Evolutionary conservation across 2,888 invertebrate species (phyloP), one percentile per base, ranked within the genome.

Genomic region (Hypena proboscidalis): DNA sequence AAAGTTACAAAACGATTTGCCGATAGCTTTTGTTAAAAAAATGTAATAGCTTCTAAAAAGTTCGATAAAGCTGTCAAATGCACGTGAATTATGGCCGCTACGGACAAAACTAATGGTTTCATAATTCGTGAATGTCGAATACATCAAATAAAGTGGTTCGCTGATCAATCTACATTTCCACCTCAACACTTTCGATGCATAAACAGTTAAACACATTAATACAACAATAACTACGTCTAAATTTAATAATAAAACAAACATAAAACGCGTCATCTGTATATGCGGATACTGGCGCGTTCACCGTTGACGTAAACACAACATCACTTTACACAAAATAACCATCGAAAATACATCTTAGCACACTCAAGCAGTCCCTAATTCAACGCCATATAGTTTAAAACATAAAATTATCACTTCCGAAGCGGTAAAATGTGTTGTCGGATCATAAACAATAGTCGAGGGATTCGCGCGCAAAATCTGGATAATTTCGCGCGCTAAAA

Each of bases 401-500:
- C 51, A 44, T 58, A 64, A 58, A 67, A 64, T 61, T 56, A 65
- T 62, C 50, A 70, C 70, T 68, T 74, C 42, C 41, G 49, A 34
- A 44, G 55, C 55, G 38, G 45, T 47, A 52, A 66, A 68, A 57
- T 51, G 57, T 70, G 59, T 49, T 68, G 76, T 70, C 62, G 70
- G 74, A 50, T 68, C 60, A 72, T 82, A 84, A 82, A 85, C 85
- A 80, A 70, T 55, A 64, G 58, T 55, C 52, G 65, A 64, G 53
- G 62, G 69, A 71, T 73, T 70, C 55, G 77, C 77, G 74, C 74
- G 80, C 78, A 76, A 83, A 83, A 83, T 86, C 86, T 87, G 87
- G 85, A 83, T 85, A 83, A 85, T 84, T 87, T 87, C 86, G 77
- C 81, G 81, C 76, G 77, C 62, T 79, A 67, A 77, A 83, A 84